Evolutionary conservation across 1,140 invertebrate species (phyloP).

Genomic region (Sogatella furcifera): DNA sequence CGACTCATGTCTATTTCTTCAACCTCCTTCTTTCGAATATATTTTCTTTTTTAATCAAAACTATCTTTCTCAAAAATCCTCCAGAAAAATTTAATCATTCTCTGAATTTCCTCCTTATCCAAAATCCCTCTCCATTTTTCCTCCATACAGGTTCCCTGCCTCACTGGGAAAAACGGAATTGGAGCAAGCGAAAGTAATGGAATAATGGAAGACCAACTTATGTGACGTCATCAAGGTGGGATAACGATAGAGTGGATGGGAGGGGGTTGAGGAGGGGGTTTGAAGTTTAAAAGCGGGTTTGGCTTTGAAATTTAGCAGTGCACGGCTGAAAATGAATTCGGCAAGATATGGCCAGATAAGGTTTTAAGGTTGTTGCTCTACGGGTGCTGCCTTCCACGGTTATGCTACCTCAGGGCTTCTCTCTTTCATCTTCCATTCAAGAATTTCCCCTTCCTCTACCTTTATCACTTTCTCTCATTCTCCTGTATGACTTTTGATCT

Average conservation of each 20-base stretch:
- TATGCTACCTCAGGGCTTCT: background rate
- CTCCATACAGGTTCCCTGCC: background rate
- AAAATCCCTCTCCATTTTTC: background rate
- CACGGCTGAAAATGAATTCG: background rate
- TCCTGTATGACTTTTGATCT: no score
- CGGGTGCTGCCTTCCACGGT: background rate
- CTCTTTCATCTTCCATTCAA: background rate
- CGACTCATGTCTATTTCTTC: no score
- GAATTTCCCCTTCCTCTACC: background rate
- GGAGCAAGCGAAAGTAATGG: no score
- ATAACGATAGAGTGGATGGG: background rate
- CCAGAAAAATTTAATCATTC: no score
- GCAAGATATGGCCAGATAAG: background rate
- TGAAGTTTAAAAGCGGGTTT: background rate
- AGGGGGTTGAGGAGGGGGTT: background rate
- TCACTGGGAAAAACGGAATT: no score
- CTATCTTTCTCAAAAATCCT: no score
- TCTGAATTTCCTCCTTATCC: no score
- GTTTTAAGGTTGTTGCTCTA: background rate
- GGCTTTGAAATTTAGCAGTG: background rate
- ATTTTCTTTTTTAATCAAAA: no score
- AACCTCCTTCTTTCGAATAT: no score
- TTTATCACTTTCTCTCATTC: background rate
- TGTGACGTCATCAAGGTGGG: background rate
- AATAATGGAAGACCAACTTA: background rate